Conservation (phyloP, 1,140 invertebrate species). For the Eufriesea mexicana region DNA sequence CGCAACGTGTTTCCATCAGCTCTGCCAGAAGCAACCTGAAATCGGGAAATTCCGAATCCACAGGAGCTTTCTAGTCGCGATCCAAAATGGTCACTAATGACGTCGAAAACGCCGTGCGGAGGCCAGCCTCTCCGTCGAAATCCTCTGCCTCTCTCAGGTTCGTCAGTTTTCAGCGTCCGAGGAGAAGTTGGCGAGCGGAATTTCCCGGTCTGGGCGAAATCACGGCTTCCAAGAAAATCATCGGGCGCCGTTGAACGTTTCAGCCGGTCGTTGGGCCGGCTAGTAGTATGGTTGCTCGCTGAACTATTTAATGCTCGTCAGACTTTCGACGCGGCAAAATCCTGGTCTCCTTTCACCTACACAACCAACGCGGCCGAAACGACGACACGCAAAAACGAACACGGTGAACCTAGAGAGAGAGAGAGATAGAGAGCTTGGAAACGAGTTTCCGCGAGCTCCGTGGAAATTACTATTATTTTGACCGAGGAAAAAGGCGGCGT, state of each 20-base stretch:
- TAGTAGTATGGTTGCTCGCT: constrained; percentile 10
- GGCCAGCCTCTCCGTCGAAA: too few species aligned
- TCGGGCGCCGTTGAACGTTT: constrained; percentile 11
- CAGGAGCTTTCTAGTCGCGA: too few species aligned
- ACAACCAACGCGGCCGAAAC: not conserved
- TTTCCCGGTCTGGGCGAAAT: not conserved
- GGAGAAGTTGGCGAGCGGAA: not conserved
- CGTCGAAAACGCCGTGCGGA: too few species aligned
- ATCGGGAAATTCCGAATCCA: too few species aligned
- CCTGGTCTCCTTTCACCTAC: constrained; percentile 2
- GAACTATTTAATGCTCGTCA: constrained; percentile 33
- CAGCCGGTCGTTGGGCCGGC: too few species aligned
- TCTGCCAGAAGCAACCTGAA: too few species aligned
- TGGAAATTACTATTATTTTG: not conserved
- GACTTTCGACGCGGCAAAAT: constrained; percentile 29
- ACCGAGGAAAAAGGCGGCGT: not conserved
- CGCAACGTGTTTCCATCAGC: too few species aligned
- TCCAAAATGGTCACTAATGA: too few species aligned
- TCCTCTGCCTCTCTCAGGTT: too few species aligned
- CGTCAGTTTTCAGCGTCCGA: not conserved
- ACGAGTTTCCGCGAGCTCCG: not conserved
- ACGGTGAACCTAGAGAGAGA: not conserved
- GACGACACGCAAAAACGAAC: not conserved
- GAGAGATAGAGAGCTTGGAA: not conserved
- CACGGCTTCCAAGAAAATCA: not conserved